Base-by-base conservation (phyloP, 1,140 invertebrate species). In the Contarinia nasturtii region DNA sequence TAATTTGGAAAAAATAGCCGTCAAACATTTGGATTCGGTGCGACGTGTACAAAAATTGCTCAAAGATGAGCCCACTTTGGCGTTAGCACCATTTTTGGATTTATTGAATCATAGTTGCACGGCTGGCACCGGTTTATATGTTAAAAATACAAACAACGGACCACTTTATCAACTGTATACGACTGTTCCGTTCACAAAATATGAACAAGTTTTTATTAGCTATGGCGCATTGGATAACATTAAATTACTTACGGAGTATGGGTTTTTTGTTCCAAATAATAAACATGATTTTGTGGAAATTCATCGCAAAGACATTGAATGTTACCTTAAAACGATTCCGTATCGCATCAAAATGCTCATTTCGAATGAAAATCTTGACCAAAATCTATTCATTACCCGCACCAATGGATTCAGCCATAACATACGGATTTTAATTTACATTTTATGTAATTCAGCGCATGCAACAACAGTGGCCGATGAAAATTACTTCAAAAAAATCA, bases 51-150 rank as follows among this genome's bases (percentile, higher is more conserved):
- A 55, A 33, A 8, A 36, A 11, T 56, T 66, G 22, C 53, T 73
- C 48, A 58, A 55, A 45, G 65, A 71, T 51, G 60, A 69, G 46
- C 70, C 77, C 36, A 69, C 65, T 56, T 62, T 79, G 53, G 82
- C 82, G 7, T 58, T 88, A 15, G 80, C 79, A 40, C 86, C 86
- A 2, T 81, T 78, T 52, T 58, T 89, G 18, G 86, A 88, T 64
- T 67, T 88, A 49, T 71, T 87, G 46, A 88, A 88, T 70, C 85
- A 88, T 60, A 70, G 70, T 12, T 56, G 65, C 48, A 48, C 65
- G 22, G 72, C 75, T 19, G 54, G 57, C 48, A 41, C 49, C 27
- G 72, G 74, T 2, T 55, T 61, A 10, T 72, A 72, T 22, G 50
- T 42, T n/a, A 56, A 52, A 50, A 50, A 63, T 37, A 53, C 50